These are phyloP conservation scores for Bovichtus variegatus DNA, from an alignment of 2,797 vertebrate species.

Conservation along the genomic window DNA sequence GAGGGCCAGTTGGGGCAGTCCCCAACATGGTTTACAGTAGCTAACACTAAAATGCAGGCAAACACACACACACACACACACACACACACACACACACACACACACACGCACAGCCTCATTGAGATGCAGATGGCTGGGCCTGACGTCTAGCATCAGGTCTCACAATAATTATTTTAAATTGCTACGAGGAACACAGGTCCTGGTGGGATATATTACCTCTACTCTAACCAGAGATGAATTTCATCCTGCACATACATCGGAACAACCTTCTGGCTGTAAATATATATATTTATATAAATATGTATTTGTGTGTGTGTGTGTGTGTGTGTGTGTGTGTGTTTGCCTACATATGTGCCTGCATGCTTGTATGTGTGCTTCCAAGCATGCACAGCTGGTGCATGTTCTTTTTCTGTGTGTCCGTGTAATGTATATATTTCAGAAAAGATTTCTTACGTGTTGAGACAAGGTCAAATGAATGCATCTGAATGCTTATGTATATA, in stretches of 20 bases:
- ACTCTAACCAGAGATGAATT: slow-evolving; percentile 94
- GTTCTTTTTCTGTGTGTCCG: slow-evolving; percentile 37
- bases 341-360: not conserved
- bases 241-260: slow-evolving; percentile 88
- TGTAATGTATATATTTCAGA: slow-evolving; percentile 64
- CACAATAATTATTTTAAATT: slow-evolving; percentile 99
- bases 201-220: slow-evolving; percentile 95
- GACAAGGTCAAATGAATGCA: slow-evolving; percentile 67
- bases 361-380: slow-evolving; percentile 15
- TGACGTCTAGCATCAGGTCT: slow-evolving; percentile 95
- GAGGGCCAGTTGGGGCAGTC: slow-evolving; percentile 31
- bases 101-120: slow-evolving; percentile 83
- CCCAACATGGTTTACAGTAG: slow-evolving; percentile 44
- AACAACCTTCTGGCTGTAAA: slow-evolving; percentile 53
- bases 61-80: slow-evolving; percentile 14
- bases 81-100: slow-evolving; percentile 33
- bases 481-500: slow-evolving; percentile 52
- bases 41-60: slow-evolving; percentile 38
- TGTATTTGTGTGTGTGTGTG: slow-evolving; percentile 14
- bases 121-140: slow-evolving; percentile 91
- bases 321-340: slow-evolving; percentile 10
- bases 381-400: slow-evolving; percentile 18
- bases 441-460: slow-evolving; percentile 76
- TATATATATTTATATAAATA: slow-evolving; percentile 26
- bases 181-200: slow-evolving; percentile 94